phyloP scores from a whole-genome alignment of 2,797 vertebrate genomes.

The Kryptopterus vitreolus region DNA sequence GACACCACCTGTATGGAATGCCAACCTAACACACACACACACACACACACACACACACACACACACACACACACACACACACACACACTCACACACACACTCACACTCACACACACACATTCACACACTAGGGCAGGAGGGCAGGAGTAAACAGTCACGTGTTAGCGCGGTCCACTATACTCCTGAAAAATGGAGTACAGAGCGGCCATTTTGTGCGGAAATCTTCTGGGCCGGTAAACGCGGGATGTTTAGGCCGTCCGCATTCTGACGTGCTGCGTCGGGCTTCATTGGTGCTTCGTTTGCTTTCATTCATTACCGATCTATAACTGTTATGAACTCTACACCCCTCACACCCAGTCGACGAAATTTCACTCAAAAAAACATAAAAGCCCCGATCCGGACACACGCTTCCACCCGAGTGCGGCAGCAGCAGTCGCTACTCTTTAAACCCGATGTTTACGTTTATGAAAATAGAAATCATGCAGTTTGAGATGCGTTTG shows the following conservation, averaged over 20 bases:
- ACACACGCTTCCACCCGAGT: slow-evolving; percentile 61
- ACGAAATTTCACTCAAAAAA: slow-evolving; percentile 66
- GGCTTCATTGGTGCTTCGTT: slow-evolving; percentile 64
- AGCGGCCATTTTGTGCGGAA: neutral
- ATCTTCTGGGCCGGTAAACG: neutral
- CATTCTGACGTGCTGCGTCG: neutral
- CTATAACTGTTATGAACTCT: slow-evolving; percentile 71
- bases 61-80: too few relatives aligned
- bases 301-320: slow-evolving; percentile 59
- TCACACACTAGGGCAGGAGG: too few relatives aligned
- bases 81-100: too few relatives aligned
- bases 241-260: neutral
- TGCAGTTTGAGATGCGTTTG: slow-evolving; percentile 65
- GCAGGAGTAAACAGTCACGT: too few relatives aligned
- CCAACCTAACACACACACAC: too few relatives aligned
- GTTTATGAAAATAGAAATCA: slow-evolving; percentile 74
- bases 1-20: too few relatives aligned
- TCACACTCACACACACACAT: too few relatives aligned
- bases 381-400: neutral
- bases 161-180: neutral
- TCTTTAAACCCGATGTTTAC: slow-evolving; percentile 70
- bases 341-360: slow-evolving; percentile 68
- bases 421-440: slow-evolving; percentile 74
- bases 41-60: too few relatives aligned
- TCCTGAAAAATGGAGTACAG: neutral